Base-by-base conservation (phyloP, 2,113 vertebrate species). In the Tringa solitaria region DNA sequence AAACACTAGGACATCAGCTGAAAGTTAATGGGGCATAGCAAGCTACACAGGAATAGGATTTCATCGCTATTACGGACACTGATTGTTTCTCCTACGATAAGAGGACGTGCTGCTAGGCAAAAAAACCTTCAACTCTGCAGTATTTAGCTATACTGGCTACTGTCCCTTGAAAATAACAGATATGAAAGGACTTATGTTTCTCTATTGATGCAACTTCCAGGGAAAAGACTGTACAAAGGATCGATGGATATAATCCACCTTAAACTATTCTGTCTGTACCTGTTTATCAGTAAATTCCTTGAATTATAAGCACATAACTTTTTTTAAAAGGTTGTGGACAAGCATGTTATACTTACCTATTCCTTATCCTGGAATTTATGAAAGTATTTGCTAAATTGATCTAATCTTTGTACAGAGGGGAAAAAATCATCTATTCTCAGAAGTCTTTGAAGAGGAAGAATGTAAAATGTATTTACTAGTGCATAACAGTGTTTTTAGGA, bases 371-470 rank as follows among this genome's bases (percentile, higher is more conserved):
- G 16, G 27, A 90, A 88, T 60, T 83, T 65, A 82, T 50, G 8
- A 79, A 86, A 83, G 8, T 35, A 94, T 57, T 30, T 73, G 30
- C 27, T 83, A 73, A 65, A 88, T 56, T 83, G 9, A 80, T 37
- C 35, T 70, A n/a, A 70, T 37, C 41, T 89, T 79, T 84, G 13
- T 41, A 75, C 4, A 72, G 45, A 76, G 43, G 15, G 53, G 26
- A 10, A 33, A 78, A 57, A 87, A 23, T 10, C 28, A 68, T 9
- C 48, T 82, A 53, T 73, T 87, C 43, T 78, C 80, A 82, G 33
- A 85, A 94, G 28, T 19, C 30, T 86, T 80, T 94, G 87, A 97
- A 94, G 63, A 91, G 61, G 26, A 81, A 56, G 57, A 87, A 87
- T 76, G n/a, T 50, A 78, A 89, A 94, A 63, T 60, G 26, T 92